Conservation (phyloP, 37 sponge, comb jelly and placozoan species). For the Ephydatia muelleri region DNA sequence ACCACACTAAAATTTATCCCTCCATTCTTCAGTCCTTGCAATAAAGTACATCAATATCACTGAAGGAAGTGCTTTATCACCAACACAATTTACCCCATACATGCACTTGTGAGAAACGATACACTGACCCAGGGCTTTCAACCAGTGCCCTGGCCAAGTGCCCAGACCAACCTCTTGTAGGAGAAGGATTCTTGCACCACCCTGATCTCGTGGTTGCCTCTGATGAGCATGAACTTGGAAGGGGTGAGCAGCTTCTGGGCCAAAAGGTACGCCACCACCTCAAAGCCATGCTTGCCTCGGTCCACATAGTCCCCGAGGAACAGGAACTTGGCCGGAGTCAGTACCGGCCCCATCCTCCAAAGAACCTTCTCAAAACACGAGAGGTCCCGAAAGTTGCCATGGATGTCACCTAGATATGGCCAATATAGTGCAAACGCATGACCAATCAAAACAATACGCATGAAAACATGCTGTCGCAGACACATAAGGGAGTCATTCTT, state of each 20-base stretch:
- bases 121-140: background rate
- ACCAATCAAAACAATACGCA: too few species aligned
- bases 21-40: background rate
- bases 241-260: conserved; percentile 94
- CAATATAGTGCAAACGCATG: background rate
- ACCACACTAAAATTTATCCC: background rate
- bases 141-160: too few species aligned
- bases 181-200: conserved; percentile 83
- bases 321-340: conserved; percentile 91
- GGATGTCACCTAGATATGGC: conserved; percentile 83
- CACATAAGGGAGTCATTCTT: too few species aligned
- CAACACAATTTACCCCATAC: background rate
- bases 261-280: conserved; percentile 93
- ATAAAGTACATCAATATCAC: background rate
- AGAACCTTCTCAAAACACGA: conserved; percentile 94
- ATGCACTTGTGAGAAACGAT: background rate
- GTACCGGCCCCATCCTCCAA: conserved; percentile 91
- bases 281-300: conserved; percentile 88
- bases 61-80: background rate
- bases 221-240: conserved; percentile 81
- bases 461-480: too few species aligned
- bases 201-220: conserved; percentile 95
- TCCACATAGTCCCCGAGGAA: conserved; percentile 98
- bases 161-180: conserved; percentile 54
- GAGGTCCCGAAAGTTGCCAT: conserved; percentile 95